phyloP scores from a whole-genome alignment of 1,140 invertebrate genomes.

The Danaus melanippus region DNA sequence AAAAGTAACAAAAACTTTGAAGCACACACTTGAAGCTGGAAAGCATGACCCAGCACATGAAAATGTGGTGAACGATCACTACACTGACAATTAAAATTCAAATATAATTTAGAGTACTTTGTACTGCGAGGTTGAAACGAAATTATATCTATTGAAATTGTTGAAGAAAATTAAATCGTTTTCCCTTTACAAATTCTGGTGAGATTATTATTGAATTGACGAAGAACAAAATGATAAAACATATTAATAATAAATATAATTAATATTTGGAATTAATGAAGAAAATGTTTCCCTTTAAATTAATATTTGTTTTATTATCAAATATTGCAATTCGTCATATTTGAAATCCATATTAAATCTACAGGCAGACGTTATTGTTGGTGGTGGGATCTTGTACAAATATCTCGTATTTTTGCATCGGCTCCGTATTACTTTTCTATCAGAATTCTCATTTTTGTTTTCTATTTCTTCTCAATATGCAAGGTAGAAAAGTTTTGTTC shows the following conservation, averaged over 20 bases:
- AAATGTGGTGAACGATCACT: slow-evolving; percentile 6
- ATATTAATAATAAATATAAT: too few species aligned
- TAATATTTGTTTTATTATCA: too few species aligned
- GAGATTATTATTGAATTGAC: too few species aligned
- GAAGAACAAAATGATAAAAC: too few species aligned
- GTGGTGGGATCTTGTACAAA: slow-evolving; percentile 18
- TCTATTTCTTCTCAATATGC: slow-evolving; percentile 22
- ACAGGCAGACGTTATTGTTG: slow-evolving; percentile 23
- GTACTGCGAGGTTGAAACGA: too few species aligned
- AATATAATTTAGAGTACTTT: slow-evolving; percentile 9
- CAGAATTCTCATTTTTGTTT: slow-evolving; percentile 36
- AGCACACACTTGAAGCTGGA: neutral
- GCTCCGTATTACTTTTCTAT: slow-evolving; percentile 47
- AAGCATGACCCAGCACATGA: neutral
- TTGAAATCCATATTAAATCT: too few species aligned
- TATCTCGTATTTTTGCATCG: slow-evolving; percentile 29
- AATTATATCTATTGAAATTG: too few species aligned
- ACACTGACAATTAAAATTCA: slow-evolving; percentile 3
- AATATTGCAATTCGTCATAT: too few species aligned
- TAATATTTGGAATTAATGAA: too few species aligned
- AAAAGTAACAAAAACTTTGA: slow-evolving; percentile 11
- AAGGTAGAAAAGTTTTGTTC: slow-evolving; percentile 14
- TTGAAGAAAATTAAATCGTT: too few species aligned
- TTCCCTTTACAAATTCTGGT: too few species aligned
- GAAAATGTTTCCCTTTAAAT: too few species aligned